phyloP scores from a whole-genome alignment of 2,113 vertebrate species.

The Dermatemys mawii region DNA sequence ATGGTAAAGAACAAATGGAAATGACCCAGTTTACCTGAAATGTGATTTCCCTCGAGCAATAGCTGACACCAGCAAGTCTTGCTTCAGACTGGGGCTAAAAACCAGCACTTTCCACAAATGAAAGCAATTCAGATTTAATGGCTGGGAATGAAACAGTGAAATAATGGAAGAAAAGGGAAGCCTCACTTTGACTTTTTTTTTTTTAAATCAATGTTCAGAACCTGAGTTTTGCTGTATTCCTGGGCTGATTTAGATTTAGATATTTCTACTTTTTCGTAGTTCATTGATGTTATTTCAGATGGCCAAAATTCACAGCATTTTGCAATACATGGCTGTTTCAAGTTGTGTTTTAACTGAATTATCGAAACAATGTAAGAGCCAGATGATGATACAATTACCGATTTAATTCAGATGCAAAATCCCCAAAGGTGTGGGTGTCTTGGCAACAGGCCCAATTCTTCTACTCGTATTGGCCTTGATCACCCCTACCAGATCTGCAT shows the following conservation, averaged over 20 bases:
- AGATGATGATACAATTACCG: not conserved
- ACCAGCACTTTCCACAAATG: conserved; percentile 1
- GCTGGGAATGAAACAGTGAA: not conserved
- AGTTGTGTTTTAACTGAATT: not conserved
- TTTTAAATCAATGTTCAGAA: conserved; percentile 38
- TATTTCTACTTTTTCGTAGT: conserved; percentile 22
- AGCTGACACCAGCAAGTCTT: conserved; percentile 65
- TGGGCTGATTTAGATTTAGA: conserved; percentile 43
- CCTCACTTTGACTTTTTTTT: not conserved
- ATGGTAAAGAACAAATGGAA: conserved; percentile 48
- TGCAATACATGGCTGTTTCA: not conserved
- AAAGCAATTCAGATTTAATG: not conserved
- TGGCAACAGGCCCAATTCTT: not conserved
- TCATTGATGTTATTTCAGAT: conserved; percentile 48
- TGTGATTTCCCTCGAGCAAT: conserved; percentile 34
- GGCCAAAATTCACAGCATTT: not conserved
- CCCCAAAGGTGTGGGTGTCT: not conserved
- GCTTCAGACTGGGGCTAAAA: conserved; percentile 33
- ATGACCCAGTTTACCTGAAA: conserved; percentile 62
- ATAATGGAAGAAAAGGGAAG: not conserved
- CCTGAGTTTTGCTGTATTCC: not conserved
- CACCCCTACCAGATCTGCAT: not conserved
- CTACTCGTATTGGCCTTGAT: not conserved
- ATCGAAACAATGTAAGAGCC: not conserved
- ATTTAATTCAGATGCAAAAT: not conserved